Base-by-base conservation (phyloP, 2,888 invertebrate species). In the Agrochola litura region DNA sequence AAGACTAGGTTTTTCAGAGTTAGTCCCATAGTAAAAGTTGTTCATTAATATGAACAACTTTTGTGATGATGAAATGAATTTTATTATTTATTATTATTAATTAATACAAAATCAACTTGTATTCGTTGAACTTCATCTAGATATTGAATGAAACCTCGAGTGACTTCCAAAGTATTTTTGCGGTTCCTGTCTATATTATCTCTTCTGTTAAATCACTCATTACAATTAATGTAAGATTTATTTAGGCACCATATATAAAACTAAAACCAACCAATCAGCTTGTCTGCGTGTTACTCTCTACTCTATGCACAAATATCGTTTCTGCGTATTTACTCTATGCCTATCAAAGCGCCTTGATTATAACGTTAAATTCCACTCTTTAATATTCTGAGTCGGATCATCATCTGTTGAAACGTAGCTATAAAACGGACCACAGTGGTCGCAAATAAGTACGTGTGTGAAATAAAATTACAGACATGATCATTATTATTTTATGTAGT, bases 351-450 rank as follows among this genome's bases (percentile, higher is more conserved):
- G 73, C 81, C 81, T 85, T 82, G 86, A 87, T 87, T 84, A 78
- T 60, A 82, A 84, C 82, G 86, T 88, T 83, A 85, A 88, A 88
- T 83, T 85, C 83, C 77, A 60, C 87, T 88, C 82, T 79, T 88
- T 88, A 88, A 88, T 88, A 88, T 88, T 88, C 88, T 78, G 77
- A 79, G 85, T 80, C 63, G 58, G 60, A 72, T 65, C 82, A 88
- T 88, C 83, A 87, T 87, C 87, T 87, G 85, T 88, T 88, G 87
- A 84, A 88, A 86, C 81, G 79, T 64, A 70, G 76, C 75, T 25
- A 88, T 89, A 88, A 89, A 89, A 86, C 73, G 76, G 89, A 88
- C 87, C 89, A 87, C 89, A 89, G 86, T 84, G 74, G 73, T 83
- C 81, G 76, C 76, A 79, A 78, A 86, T 82, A 87, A 67, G 52